A percentile compares a stretch with the other conserved stretches of the same genome.
These are phyloP conservation scores for Anseranas semipalmata DNA, from an alignment of 2,113 vertebrate genomes.

Conservation along the genomic window DNA sequence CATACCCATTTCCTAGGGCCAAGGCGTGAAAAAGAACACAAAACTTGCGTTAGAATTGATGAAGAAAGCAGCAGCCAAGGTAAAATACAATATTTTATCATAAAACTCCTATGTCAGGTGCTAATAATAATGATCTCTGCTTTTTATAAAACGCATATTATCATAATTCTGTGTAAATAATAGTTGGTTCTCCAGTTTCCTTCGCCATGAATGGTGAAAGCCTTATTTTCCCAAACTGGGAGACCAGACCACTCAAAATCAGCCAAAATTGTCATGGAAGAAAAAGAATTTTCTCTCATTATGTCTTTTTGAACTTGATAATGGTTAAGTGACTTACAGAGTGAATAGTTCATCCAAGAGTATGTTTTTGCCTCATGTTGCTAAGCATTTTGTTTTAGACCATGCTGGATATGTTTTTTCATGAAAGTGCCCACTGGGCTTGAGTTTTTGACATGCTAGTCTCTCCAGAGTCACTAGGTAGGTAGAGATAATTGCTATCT, in stretches of 20 bases:
- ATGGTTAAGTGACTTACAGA: neutral
- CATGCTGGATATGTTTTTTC: neutral
- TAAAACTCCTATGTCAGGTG: neutral
- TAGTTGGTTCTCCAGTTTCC: neutral
- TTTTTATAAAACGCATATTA: neutral
- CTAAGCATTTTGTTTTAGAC: neutral
- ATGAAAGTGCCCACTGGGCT: neutral
- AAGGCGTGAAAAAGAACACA: constrained; percentile 87
- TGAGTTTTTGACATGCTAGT: neutral
- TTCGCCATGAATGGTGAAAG: neutral
- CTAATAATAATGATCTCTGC: neutral
- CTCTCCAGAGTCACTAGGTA: neutral
- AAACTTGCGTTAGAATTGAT: constrained; percentile 86
- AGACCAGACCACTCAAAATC: neutral
- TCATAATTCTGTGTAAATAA: neutral
- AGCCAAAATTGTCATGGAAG: neutral
- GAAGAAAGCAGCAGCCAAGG: constrained; percentile 90
- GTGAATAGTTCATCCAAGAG: neutral
- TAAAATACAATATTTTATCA: constrained; percentile 43
- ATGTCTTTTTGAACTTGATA: neutral
- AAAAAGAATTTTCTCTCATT: neutral
- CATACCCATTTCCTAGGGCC: constrained; percentile 80
- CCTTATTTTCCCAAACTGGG: neutral
- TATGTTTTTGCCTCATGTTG: neutral
- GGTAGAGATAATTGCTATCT: neutral